Evolutionary conservation across 2,797 vertebrate species (phyloP), one percentile per base, ranked within the genome.

Genomic region (Florisuga fusca): DNA sequence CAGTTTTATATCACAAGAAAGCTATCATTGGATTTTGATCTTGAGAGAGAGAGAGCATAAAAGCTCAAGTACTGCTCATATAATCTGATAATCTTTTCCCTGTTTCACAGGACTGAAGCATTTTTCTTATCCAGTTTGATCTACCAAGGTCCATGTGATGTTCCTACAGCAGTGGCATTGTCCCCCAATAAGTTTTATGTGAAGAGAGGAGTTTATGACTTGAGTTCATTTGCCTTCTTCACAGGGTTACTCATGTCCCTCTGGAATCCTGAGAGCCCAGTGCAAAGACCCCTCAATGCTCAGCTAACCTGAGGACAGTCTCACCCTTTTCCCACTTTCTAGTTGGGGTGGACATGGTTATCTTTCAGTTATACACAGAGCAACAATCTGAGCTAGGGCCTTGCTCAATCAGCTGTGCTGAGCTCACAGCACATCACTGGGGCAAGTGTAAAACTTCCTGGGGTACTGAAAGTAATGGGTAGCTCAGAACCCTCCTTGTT

Each of bases 181-280:
- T 78, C 17, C 61, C 31, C 25, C 66, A 46, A 3, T 75, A 69
- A 34, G 20, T 78, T 94, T 71, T 67, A 34, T 46, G 69, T 79
- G 63, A 84, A 90, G 71, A 36, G 46, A 50, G 36, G 50, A 69
- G 57, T 95, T 89, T 74, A 90, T 86, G 81, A 43, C 62, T 75
- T 9, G 51, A 86, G 95, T 96, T 96, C 92, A 55, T 79, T 91
- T 87, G 64, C 86, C 82, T 94, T 74, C 48, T 58, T 66, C 15
- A 33, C 26, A n/a, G 73, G 22, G 10, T 5, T 90, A 36, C 45
- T 21, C 57, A 41, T 41, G 19, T 80, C 18, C 73, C n/a, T 36
- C 43, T 75, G 23, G 61, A 61, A 4, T 38, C 22, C 7, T 3
- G 43, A 54, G 46, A 72, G 25, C 10, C 57, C 31, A 7, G 18